phyloP scores from a whole-genome alignment of 2,888 invertebrate genomes.

The Hartigia nigra region DNA sequence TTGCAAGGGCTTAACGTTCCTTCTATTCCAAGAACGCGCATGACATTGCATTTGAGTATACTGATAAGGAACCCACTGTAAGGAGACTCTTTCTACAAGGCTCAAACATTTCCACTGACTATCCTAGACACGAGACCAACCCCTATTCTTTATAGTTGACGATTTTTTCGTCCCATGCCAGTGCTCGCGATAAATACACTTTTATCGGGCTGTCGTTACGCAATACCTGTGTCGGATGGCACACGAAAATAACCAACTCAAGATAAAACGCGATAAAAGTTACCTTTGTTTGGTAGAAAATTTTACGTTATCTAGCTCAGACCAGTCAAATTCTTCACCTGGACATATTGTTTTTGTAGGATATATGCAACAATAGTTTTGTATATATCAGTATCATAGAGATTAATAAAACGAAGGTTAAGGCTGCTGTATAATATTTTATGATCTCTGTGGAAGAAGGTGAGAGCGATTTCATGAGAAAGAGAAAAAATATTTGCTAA shows the following conservation, averaged over 20 bases:
- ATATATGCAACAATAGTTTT: too few species aligned
- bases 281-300: neutral
- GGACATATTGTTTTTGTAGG: neutral
- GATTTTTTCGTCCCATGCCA: neutral
- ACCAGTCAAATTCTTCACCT: neutral
- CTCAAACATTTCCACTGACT: neutral
- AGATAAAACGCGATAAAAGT: conserved; percentile 48
- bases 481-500: conserved; percentile 10
- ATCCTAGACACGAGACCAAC: neutral
- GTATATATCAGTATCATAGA: neutral
- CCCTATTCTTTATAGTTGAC: neutral
- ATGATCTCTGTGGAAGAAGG: neutral
- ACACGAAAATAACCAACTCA: conserved; percentile 4
- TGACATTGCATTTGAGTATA: neutral
- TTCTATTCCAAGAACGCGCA: neutral
- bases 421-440: neutral
- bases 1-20: neutral
- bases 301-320: neutral
- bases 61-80: neutral
- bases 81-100: neutral
- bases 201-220: neutral
- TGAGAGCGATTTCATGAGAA: neutral
- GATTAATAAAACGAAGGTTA: neutral
- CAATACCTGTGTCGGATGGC: neutral
- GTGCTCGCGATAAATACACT: neutral